Evolutionary conservation across 92 coral and sea anemone species (phyloP).

Genomic region (Porites lobata): DNA sequence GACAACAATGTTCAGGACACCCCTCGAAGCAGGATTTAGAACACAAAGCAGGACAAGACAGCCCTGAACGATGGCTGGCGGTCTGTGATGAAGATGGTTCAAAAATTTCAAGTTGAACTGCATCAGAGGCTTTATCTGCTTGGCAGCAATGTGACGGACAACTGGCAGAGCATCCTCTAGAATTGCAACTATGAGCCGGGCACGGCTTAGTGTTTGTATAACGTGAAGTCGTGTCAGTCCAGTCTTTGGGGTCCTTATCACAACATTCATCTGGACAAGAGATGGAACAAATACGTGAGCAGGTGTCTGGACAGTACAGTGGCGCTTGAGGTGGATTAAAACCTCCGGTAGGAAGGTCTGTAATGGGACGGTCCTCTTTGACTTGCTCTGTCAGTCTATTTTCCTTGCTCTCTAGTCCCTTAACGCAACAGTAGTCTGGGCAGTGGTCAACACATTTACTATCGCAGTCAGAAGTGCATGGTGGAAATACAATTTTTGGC

Average conservation of each 20-base stretch:
- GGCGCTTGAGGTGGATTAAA: slow-evolving; percentile 21
- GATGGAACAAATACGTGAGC: slow-evolving; percentile 59
- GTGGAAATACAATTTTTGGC: slow-evolving; percentile 51
- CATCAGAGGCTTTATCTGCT: neutral
- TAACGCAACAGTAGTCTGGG: slow-evolving; percentile 78
- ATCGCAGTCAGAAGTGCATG: slow-evolving; percentile 66
- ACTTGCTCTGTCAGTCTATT: neutral
- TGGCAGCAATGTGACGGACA: slow-evolving; percentile 40
- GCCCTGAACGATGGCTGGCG: slow-evolving; percentile 19
- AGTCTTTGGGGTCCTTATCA: neutral
- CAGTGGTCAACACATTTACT: slow-evolving; percentile 68
- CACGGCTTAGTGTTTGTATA: slow-evolving; percentile 27
- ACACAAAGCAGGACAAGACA: slow-evolving; percentile 48
- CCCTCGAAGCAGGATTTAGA: slow-evolving; percentile 12
- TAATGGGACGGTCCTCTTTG: neutral
- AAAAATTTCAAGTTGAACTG: neutral
- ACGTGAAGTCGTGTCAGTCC: neutral
- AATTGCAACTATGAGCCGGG: slow-evolving; percentile 20
- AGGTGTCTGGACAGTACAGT: slow-evolving; percentile 59
- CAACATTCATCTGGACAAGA: slow-evolving; percentile 85
- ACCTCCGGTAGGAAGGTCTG: slow-evolving; percentile 8
- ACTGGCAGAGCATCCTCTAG: slow-evolving; percentile 11
- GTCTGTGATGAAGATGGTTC: neutral
- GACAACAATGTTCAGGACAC: slow-evolving; percentile 60
- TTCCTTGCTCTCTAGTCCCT: neutral